Base-by-base conservation (phyloP, 2,888 invertebrate genomes). In the Mallateleia sp. region DNA sequence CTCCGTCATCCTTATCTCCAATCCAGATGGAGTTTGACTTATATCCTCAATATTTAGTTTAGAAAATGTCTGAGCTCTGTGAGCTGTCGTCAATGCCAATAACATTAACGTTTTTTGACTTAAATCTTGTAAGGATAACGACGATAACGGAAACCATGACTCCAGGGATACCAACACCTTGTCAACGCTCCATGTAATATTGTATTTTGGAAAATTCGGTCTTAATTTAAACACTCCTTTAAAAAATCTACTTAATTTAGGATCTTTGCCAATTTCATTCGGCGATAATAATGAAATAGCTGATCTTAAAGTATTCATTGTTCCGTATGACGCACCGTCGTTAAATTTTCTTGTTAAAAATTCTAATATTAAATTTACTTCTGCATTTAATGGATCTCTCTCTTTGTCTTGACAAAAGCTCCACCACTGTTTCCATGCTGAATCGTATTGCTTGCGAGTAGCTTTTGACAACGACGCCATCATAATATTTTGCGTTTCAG, bases 401-500 rank as follows among this genome's bases (percentile, higher is more conserved):
- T 81, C 52, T 38, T 47, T 64, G 11, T 54, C 47, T 58, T 38
- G 18, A 28, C 88, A 89, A 42, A 85, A 89, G 5, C 25, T 20
- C 83, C 89, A 89, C 90, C 92, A 91, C 8, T 85, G 34, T 74
- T 87, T 88, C 25, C 87, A 82, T 0, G 80, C 72, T 20, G 67
- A 66, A 32, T 87, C 71, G 58, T 91, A 91, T 64, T 91, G 88
- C 28, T 83, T 89, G 0, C 85, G 42, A 0, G 90, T 90, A n/a
- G 74, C 56, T 7, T 82, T 34, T 32, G 85, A 58, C 11, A 91
- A 45, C 1, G 90, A 91, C 0, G 85, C 56, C 9, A 90, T 20
- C 42, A 90, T 77, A 34, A 89, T 88, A 9, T 86, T 64, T 3
- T 75, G 66, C 18, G 85, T 42, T 58, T 60, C 64, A 97, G 28